These are phyloP conservation scores for Drosophila buzzatii DNA, from an alignment of 2,888 invertebrate species.

Conservation along the genomic window DNA sequence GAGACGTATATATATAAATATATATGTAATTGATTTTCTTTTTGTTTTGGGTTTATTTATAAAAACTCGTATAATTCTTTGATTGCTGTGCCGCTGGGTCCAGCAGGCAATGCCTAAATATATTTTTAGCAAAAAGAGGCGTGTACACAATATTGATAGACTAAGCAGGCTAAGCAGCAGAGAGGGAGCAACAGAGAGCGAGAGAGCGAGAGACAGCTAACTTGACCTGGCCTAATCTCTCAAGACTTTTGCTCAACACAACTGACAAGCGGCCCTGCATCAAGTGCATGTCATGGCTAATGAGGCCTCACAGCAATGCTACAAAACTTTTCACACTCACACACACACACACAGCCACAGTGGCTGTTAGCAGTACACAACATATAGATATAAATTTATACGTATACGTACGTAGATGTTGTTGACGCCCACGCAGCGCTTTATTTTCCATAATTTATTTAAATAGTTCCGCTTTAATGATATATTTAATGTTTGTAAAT, in stretches of 20 bases:
- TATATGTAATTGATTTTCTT: conserved; percentile 40
- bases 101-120: conserved; percentile 17
- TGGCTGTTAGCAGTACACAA: conserved; percentile 21
- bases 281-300: conserved; percentile 63
- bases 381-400: neutral
- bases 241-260: conserved; percentile 30
- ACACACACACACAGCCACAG: conserved; percentile 12
- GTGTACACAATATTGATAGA: conserved; percentile 65
- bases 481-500: conserved; percentile 68
- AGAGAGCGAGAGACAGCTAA: neutral
- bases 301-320: conserved; percentile 30
- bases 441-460: conserved; percentile 75
- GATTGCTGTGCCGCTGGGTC: conserved; percentile 41
- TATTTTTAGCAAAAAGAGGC: conserved; percentile 70
- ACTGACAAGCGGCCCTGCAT: conserved; percentile 29
- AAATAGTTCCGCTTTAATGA: conserved; percentile 74
- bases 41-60: conserved; percentile 64
- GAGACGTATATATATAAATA: neutral
- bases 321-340: conserved; percentile 7
- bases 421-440: conserved; percentile 59
- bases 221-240: conserved; percentile 4
- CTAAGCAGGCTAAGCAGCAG: conserved; percentile 9
- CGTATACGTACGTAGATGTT: conserved; percentile 14
- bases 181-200: neutral
- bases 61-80: conserved; percentile 60